Base-by-base conservation (phyloP, 2,888 invertebrate species). In the Nemotelus nigrinus region DNA sequence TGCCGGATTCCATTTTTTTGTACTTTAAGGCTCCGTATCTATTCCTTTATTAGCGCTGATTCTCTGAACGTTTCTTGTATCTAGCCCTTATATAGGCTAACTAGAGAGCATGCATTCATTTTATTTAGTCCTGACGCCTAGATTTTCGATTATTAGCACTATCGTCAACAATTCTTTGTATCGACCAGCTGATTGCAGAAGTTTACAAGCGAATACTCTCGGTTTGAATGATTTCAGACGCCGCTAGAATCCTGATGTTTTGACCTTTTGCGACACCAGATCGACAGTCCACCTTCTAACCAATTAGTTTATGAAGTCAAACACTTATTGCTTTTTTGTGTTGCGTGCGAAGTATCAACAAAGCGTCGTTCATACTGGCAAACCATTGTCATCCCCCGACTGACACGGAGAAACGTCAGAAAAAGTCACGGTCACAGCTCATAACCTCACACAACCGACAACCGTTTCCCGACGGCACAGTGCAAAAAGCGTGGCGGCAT, bases 381-480 rank as follows among this genome's bases (percentile, higher is more conserved):
- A 47, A 53, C 43, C 53, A 55, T 53, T 25, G 53, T 67, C 67
- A 67, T 70, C 70, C 70, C 70, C 44, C 55, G 25, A 55, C 55
- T 39, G 53, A 7, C 55, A n/a, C 55, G 43, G 53, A 43, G 47
- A 41, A 55, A 55, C 74, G 60, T 63, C 60, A 60, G 60, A 48
- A 55, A 57, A 50, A 57, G 72, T 72, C 72, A 74, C 74, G 63
- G 74, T 74, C 74, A 74, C 74, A 74, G 74, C 74, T 74, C 74
- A 74, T 74, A 74, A 74, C 74, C 74, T 74, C 74, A 74, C 70
- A 70, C 70, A 70, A 55, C 53, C 53, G 55, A 70, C 70, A 70
- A 70, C 70, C 70, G 70, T 70, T 70, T 70, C 53, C 70, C 70
- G 70, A 70, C 70, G 70, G 70, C 41, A 53, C 55, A 70, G 55